These are phyloP conservation scores for Patella pellucida DNA, from an alignment of 2,888 invertebrate genomes.

Conservation along the genomic window DNA sequence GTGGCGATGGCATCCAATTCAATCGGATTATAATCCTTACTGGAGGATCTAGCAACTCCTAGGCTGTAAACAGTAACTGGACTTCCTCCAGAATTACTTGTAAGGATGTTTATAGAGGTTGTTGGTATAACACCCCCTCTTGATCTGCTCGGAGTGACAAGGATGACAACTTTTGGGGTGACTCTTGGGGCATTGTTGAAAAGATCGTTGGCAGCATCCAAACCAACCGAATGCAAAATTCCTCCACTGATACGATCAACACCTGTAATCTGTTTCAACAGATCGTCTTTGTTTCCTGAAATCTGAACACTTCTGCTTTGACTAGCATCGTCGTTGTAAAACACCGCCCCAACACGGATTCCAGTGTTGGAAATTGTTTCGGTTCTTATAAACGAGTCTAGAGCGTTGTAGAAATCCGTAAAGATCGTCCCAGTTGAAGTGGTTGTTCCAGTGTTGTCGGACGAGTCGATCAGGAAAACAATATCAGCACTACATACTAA, in stretches of 20 bases:
- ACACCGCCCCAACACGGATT: not conserved
- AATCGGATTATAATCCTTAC: not conserved
- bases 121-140: not conserved
- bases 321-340: not conserved
- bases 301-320: not conserved
- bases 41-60: not conserved
- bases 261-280: not conserved
- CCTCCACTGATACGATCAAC: not conserved
- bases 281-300: not conserved
- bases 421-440: not conserved
- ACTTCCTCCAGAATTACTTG: not conserved
- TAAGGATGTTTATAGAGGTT: not conserved
- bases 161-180: not conserved
- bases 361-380: not conserved
- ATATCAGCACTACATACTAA: constrained; percentile 1
- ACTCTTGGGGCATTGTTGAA: not conserved
- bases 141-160: not conserved
- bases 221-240: not conserved
- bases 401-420: not conserved
- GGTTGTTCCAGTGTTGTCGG: not conserved
- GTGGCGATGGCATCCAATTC: not conserved
- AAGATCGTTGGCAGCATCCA: not conserved
- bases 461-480: not conserved
- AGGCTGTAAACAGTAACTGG: not conserved
- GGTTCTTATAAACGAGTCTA: not conserved